Evolutionary conservation across 2,113 vertebrate species (phyloP).

Genomic region (Nyctibius bracteatus): DNA sequence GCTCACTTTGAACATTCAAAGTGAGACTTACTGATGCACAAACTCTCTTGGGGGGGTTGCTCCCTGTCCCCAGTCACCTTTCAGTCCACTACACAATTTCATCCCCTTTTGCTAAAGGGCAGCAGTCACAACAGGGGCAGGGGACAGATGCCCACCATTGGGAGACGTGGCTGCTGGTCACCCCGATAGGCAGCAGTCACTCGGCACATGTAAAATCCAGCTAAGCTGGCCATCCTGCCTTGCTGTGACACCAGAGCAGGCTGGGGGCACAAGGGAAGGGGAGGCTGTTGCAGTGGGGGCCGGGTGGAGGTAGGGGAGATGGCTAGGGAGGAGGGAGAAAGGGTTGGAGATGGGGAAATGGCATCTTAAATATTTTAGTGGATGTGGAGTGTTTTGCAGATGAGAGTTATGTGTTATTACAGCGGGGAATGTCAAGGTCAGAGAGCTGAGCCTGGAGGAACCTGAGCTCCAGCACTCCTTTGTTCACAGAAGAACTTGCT

Average conservation of each 20-base stretch:
- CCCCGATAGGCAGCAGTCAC: accelerated
- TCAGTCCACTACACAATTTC: not conserved
- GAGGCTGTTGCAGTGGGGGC: not conserved
- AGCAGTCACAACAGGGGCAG: not conserved
- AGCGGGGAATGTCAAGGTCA: not conserved
- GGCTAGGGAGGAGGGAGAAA: not conserved
- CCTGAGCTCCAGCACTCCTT: not conserved
- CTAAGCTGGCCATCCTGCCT: not conserved
- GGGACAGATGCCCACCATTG: not conserved
- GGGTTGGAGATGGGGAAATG: not conserved
- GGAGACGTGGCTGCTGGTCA: accelerated
- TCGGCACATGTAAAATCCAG: not conserved
- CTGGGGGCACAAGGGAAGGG: not conserved
- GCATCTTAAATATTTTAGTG: not conserved
- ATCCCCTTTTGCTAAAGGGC: not conserved
- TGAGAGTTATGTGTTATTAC: not conserved
- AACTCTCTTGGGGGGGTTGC: not conserved
- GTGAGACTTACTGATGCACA: not conserved
- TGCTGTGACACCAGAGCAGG: not conserved
- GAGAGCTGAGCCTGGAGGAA: not conserved
- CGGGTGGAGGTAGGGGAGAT: not conserved
- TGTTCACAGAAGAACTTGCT: not conserved
- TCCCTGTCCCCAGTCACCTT: not conserved
- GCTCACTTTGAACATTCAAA: not conserved
- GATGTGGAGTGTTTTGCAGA: not conserved